These are phyloP conservation scores for Drosophila asahinai DNA, from an alignment of 1,140 invertebrate genomes.

Conservation along the genomic window DNA sequence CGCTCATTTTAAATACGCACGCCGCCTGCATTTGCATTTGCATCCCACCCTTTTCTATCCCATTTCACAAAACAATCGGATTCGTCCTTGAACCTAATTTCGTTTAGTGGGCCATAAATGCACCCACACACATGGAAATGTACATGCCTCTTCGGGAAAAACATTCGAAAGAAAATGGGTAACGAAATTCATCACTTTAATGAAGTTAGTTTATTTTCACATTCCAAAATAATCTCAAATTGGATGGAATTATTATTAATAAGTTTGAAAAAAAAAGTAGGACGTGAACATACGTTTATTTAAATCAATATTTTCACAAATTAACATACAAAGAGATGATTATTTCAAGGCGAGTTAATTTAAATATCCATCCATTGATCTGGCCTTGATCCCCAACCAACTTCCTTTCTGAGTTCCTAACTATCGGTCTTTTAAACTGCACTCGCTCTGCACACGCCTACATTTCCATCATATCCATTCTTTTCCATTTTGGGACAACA, in stretches of 20 bases:
- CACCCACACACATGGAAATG: conserved; percentile 2
- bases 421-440: background rate
- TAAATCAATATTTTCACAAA: too few relatives aligned
- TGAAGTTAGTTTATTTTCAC: too few relatives aligned
- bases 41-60: conserved; percentile 51
- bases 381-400: background rate
- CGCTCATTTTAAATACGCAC: conserved; percentile 33
- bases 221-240: too few relatives aligned
- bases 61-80: conserved; percentile 8
- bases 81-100: conserved; percentile 55
- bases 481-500: background rate
- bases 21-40: conserved; percentile 38
- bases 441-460: background rate
- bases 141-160: background rate
- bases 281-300: too few relatives aligned
- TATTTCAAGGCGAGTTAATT: background rate
- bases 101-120: conserved; percentile 4
- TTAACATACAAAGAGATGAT: too few relatives aligned
- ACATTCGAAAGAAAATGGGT: background rate
- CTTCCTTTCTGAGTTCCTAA: background rate
- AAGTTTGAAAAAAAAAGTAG: too few relatives aligned
- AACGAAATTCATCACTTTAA: background rate
- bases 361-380: background rate
- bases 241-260: too few relatives aligned
- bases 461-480: background rate